A percentile compares a stretch with the other conserved stretches of the same genome.
phyloP scores from a whole-genome alignment of 2,113 vertebrate species.

The Isurus oxyrinchus region DNA sequence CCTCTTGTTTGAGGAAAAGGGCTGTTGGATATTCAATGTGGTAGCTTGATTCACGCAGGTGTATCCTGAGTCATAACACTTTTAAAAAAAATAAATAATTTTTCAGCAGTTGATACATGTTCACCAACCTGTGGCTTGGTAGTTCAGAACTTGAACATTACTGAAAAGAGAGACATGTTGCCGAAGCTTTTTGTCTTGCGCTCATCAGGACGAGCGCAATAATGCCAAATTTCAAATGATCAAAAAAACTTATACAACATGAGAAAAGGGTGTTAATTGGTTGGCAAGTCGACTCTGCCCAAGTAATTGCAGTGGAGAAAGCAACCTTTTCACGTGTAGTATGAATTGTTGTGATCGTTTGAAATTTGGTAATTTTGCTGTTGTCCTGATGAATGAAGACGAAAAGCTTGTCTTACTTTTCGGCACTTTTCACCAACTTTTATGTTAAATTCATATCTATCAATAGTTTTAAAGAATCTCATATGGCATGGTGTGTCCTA shows the following conservation, averaged over 20 bases:
- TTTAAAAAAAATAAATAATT: not conserved
- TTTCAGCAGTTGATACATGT: not conserved
- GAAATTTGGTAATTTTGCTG: not conserved
- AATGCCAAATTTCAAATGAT: not conserved
- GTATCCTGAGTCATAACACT: not conserved
- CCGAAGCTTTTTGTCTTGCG: not conserved
- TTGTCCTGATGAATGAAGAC: not conserved
- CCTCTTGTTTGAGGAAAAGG: not conserved
- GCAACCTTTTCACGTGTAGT: not conserved
- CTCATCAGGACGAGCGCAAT: not conserved
- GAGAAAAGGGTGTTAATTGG: not conserved
- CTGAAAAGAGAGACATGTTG: not conserved
- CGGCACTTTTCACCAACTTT: not conserved
- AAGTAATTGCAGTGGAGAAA: no score
- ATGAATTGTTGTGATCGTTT: not conserved
- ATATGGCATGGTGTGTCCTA: constrained; percentile 21
- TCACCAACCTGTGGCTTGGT: not conserved
- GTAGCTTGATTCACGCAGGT: not conserved
- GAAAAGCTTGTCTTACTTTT: not conserved
- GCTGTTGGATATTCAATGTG: not conserved
- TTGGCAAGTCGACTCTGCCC: no score
- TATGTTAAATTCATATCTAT: constrained; percentile 28
- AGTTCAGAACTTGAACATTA: not conserved
- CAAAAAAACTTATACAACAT: not conserved
- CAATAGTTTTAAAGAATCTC: constrained; percentile 14